Base-by-base conservation (phyloP, 2,113 vertebrate species). In the Ameiurus melas region DNA sequence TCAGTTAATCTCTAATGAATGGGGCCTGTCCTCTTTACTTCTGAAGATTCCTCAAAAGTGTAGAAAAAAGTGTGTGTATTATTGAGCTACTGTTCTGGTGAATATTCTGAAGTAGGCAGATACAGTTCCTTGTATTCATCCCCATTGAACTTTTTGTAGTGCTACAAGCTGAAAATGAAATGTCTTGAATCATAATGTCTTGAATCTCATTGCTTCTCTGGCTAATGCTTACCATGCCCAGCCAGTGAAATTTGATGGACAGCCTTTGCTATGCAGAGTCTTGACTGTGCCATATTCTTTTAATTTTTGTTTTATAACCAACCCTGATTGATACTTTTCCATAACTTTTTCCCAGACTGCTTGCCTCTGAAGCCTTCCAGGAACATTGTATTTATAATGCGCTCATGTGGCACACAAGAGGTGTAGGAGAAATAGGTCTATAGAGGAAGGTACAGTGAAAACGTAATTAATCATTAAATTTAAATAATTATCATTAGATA, bases 51-150 rank as follows among this genome's bases (percentile, higher is more conserved):
- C 33, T 25, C 20, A 39, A 75, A 73, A 75, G 36, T 75, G 70
- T 73, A 33, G 33, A 19, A 43, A 43, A 71, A 43, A 75, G 19
- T 43, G 9, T 75, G 71, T 9, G 14, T 70, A 70, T 30, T 70
- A 4, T 17, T 68, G n/a, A 68, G 3, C n/a, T 33, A 30, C 27
- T 33, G 10, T 68, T 68, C n/a, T 68, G 12, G 66, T 68, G 13
- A 68, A 68, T 68, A 68, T 68, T 68, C 66, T 68, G n/a, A 68
- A 68, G n/a, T 16, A 68, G 66, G 66, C 66, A 33, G n/a, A 68
- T 17, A 68, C n/a, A 70, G n/a, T 16, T 13, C 30, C 30, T 70
- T 68, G 27, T 27, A 13, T 68, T 68, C 27, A 68, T 68, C 64
- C 17, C 25, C 10, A 30, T 4, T 30, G 55, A 57, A 57, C 55